These are phyloP conservation scores for Podarcis cretensis DNA, from an alignment of 2,113 vertebrate species.

Conservation along the genomic window DNA sequence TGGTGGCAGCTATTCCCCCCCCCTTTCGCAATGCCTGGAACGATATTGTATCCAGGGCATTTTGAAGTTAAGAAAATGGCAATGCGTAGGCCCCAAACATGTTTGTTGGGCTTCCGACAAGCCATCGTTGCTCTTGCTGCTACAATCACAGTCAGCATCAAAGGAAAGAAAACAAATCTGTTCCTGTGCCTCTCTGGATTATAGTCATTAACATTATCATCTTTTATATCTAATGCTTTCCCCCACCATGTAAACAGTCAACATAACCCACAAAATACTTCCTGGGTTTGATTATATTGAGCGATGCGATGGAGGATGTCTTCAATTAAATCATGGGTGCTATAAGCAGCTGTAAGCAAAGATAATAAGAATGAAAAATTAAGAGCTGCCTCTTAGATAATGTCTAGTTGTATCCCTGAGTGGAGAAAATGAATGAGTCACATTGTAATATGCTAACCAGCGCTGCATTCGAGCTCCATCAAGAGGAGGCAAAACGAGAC, in stretches of 20 bases:
- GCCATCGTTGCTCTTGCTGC: background rate
- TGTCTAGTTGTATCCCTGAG: background rate
- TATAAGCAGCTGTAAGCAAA: slow-evolving; percentile 75
- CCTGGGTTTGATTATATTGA: slow-evolving; percentile 37
- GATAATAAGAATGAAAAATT: slow-evolving; percentile 51
- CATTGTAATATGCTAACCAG: slow-evolving; percentile 11
- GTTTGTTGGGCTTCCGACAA: background rate
- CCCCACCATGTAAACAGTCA: slow-evolving; percentile 70
- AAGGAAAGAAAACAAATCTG: background rate
- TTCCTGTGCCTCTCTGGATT: background rate
- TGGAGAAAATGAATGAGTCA: slow-evolving; percentile 22
- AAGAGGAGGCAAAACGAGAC: slow-evolving; percentile 54
- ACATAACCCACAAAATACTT: slow-evolving; percentile 63
- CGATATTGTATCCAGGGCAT: no score
- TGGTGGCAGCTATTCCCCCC: no score
- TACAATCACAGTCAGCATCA: no score
- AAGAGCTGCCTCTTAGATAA: slow-evolving; percentile 49
- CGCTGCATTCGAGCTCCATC: slow-evolving; percentile 65
- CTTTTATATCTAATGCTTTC: slow-evolving; percentile 51
- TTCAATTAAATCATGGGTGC: slow-evolving; percentile 71
- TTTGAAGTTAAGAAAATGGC: no score
- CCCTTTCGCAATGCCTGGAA: no score
- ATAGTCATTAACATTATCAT: background rate
- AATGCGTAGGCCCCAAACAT: no score
- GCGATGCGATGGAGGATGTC: slow-evolving; percentile 60